phyloP scores from a whole-genome alignment of 2,797 vertebrate genomes.

The Clarias fuscus region DNA sequence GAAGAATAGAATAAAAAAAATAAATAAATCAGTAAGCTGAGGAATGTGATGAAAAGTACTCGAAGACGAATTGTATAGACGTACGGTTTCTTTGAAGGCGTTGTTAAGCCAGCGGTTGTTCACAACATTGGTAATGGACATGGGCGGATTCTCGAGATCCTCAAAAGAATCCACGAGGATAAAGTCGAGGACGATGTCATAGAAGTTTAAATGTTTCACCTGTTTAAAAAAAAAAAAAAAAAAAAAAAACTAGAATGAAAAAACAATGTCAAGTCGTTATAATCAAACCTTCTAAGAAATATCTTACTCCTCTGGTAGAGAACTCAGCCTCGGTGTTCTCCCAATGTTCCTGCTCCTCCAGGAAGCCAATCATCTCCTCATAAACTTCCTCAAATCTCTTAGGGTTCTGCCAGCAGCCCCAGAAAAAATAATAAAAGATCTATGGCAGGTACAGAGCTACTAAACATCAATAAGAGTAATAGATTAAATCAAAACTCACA shows the following conservation, averaged over 20 bases:
- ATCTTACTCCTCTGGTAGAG: conserved; percentile 84
- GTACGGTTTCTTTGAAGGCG: conserved; percentile 96
- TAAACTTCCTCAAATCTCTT: conserved; percentile 95
- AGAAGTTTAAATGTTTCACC: conserved; percentile 97
- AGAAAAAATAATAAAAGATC: neutral
- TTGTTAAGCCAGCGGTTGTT: conserved; percentile 97
- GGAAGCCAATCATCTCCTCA: conserved; percentile 92
- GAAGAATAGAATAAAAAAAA: conserved; percentile 31
- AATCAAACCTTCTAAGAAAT: neutral
- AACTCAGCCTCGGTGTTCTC: conserved; percentile 89
- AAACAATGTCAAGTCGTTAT: neutral
- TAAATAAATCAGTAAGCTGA: neutral
- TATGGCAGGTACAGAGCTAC: neutral
- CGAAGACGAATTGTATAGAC: conserved; percentile 42
- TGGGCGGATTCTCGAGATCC: conserved; percentile 95
- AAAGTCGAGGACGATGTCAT: conserved; percentile 96
- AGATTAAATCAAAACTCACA: conserved; percentile 56
- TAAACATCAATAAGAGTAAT: neutral
- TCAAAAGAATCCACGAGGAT: conserved; percentile 98
- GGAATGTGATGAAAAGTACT: neutral
- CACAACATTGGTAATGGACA: conserved; percentile 93
- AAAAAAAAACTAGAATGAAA: neutral
- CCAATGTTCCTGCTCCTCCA: conserved; percentile 92
- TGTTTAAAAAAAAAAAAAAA: conserved; percentile 52
- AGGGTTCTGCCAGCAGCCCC: conserved; percentile 78